phyloP scores from a whole-genome alignment of 2,113 vertebrate species.

The Tor tambroides region DNA sequence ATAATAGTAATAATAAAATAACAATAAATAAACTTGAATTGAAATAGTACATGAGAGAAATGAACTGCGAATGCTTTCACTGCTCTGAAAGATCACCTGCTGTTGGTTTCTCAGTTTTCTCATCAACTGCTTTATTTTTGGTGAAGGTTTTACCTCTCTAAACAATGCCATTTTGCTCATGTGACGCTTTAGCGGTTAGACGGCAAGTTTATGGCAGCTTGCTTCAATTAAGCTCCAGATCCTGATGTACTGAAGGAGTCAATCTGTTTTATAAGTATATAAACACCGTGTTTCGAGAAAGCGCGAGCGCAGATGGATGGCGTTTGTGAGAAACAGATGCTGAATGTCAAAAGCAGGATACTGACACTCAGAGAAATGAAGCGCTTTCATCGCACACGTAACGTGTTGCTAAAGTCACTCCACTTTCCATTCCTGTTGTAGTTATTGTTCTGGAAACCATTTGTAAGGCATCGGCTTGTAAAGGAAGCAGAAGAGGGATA shows the following conservation, averaged over 20 bases:
- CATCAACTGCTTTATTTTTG: background rate
- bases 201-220: constrained; percentile 43
- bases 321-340: constrained; percentile 69
- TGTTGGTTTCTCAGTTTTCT: background rate
- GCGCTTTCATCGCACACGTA: constrained; percentile 25
- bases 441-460: constrained; percentile 71
- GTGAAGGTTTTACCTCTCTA: constrained; percentile 8
- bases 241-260: constrained; percentile 50
- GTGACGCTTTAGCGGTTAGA: constrained; percentile 29
- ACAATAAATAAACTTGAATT: background rate
- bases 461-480: constrained; percentile 64
- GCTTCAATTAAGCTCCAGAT: constrained; percentile 57
- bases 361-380: constrained; percentile 69
- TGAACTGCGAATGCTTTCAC: background rate
- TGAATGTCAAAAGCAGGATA: constrained; percentile 75
- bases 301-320: constrained; percentile 66
- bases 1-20: background rate
- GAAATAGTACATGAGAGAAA: background rate
- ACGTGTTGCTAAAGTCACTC: constrained; percentile 51
- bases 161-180: background rate
- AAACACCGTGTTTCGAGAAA: constrained; percentile 46
- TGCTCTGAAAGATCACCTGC: background rate
- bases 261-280: constrained; percentile 59
- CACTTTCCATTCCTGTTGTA: constrained; percentile 63
- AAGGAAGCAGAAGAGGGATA: constrained; percentile 74